Percentiles rank a stretch among this genome's conserved stretches.
phyloP scores from a whole-genome alignment of 23 tunicate genomes.

The Halocynthia aurantium region DNA sequence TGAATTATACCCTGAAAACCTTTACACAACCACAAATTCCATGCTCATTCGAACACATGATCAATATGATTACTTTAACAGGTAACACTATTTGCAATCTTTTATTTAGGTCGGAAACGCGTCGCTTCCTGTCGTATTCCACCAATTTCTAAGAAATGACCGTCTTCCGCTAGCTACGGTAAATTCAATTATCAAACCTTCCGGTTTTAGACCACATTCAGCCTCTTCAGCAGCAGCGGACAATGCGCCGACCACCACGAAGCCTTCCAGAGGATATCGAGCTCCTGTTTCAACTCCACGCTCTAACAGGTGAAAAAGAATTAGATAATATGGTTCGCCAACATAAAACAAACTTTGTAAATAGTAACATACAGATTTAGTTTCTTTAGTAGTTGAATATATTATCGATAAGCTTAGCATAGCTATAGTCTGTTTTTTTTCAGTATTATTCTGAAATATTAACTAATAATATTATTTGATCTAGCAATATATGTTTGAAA shows the following conservation, averaged over 20 bases:
- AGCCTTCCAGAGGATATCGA: slow-evolving; percentile 59
- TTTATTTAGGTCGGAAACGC: slow-evolving; percentile 10
- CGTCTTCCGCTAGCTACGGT: slow-evolving; percentile 38
- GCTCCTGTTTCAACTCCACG: slow-evolving; percentile 35
- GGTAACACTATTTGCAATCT: neutral
- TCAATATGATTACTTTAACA: neutral
- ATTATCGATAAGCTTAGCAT: no score
- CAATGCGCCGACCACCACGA: slow-evolving; percentile 17
- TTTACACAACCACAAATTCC: neutral
- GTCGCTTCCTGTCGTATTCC: slow-evolving; percentile 64
- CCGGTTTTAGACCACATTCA: slow-evolving; percentile 47
- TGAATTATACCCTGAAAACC: neutral
- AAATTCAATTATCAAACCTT: slow-evolving; percentile 18
- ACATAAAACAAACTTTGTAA: no score
- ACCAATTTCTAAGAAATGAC: slow-evolving; percentile 38
- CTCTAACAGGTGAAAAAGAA: slow-evolving; percentile 37
- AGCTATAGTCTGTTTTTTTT: no score
- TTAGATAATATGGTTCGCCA: neutral
- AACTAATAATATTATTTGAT: no score
- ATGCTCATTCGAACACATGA: neutral
- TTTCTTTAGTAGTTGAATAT: no score
- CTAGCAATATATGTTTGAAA: no score
- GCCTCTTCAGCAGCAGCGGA: slow-evolving; percentile 25
- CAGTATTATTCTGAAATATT: no score
- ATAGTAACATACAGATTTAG: no score